Conservation (phyloP, 2,888 invertebrate genomes). For the Aleiodes leptofemur region DNA sequence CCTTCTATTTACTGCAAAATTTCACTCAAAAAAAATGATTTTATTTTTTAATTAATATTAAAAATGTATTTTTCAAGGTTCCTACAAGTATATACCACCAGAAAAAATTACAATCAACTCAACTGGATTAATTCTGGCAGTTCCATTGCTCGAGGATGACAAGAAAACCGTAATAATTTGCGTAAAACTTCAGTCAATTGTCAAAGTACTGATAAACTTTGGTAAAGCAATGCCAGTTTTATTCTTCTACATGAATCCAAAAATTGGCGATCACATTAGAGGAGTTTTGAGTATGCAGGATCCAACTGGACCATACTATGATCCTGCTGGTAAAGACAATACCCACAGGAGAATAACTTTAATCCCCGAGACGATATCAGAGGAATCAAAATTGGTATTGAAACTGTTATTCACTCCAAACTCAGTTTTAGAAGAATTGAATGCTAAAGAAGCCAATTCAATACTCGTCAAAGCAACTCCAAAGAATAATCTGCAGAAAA, state of each 20-base stretch:
- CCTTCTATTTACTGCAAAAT: no score
- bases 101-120: slow-evolving; percentile 81
- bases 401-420: slow-evolving; percentile 79
- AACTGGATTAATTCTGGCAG: slow-evolving; percentile 73
- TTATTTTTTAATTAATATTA: no score
- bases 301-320: slow-evolving; percentile 75
- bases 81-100: slow-evolving; percentile 86
- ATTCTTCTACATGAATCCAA: slow-evolving; percentile 86
- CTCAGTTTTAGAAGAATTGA: slow-evolving; percentile 82
- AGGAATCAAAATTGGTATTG: slow-evolving; percentile 81
- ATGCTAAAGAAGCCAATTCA: slow-evolving; percentile 86
- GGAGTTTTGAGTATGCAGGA: slow-evolving; percentile 83
- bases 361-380: slow-evolving; percentile 82
- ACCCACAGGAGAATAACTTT: slow-evolving; percentile 86
- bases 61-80: slow-evolving; percentile 73
- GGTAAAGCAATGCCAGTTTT: slow-evolving; percentile 86
- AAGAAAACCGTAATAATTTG: slow-evolving; percentile 78
- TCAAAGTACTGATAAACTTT: slow-evolving; percentile 87
- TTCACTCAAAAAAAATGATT: no score
- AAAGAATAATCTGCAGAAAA: slow-evolving; percentile 74
- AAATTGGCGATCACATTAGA: slow-evolving; percentile 84
- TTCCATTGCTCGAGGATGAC: slow-evolving; percentile 74
- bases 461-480: slow-evolving; percentile 87
- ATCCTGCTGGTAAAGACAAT: slow-evolving; percentile 79
- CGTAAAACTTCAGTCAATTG: slow-evolving; percentile 83